Percentiles rank a stretch among this genome's conserved stretches.
Conservation (phyloP, 1,140 invertebrate species). For the Trachymyrmex septentrionalis region DNA sequence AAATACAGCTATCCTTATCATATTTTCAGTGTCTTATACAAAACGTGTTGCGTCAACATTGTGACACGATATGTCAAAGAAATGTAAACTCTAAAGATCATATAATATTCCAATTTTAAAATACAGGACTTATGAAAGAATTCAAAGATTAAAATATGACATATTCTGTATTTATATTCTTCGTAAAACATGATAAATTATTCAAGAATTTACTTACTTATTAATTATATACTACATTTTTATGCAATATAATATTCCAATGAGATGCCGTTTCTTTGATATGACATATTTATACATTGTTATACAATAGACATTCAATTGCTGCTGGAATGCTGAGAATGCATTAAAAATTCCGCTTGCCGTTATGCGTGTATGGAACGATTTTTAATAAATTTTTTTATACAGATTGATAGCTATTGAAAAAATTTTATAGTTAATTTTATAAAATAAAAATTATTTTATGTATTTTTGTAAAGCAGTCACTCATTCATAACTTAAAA, state of each 20-base stretch:
- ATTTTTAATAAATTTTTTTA: background rate
- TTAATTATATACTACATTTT: constrained; percentile 3
- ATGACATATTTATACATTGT: constrained; percentile 15
- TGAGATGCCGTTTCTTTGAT: background rate
- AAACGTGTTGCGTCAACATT: constrained; percentile 20
- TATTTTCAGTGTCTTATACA: constrained; percentile 1
- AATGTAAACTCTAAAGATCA: background rate
- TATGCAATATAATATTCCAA: background rate
- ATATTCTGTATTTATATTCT: constrained; percentile 1
- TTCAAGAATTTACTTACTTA: background rate
- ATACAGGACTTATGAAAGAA: background rate
- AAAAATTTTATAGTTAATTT: background rate
- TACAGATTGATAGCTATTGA: background rate
- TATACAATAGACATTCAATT: background rate
- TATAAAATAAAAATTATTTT: background rate
- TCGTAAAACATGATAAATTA: background rate
- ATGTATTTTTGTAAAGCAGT: background rate
- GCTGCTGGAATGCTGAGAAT: background rate
- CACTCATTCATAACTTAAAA: background rate
- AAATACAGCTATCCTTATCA: constrained; percentile 30
- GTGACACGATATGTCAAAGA: background rate
- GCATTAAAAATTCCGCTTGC: background rate
- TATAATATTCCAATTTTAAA: background rate
- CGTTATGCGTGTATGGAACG: background rate
- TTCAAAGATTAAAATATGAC: background rate